Percentiles rank a stretch among this genome's conserved stretches.
phyloP scores from a whole-genome alignment of 2,888 invertebrate genomes.

The Callosobruchus maculatus region DNA sequence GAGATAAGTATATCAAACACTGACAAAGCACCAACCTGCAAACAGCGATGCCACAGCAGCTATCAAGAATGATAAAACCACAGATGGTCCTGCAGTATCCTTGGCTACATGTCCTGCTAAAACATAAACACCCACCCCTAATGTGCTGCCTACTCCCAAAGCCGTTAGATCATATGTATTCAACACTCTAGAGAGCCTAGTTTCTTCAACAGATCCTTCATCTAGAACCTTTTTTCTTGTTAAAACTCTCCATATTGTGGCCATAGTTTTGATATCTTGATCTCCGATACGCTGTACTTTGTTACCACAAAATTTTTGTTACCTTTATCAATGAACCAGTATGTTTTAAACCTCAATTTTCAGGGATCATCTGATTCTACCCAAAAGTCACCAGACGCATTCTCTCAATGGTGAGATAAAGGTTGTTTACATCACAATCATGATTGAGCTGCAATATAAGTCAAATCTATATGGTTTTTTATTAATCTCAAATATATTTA shows the following conservation, averaged over 20 bases:
- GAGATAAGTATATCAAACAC: no score
- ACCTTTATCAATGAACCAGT: not conserved
- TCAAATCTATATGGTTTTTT: not conserved
- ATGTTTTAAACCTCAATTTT: no score
- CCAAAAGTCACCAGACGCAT: no score
- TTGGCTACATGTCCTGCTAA: conserved; percentile 80
- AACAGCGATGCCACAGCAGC: conserved; percentile 86
- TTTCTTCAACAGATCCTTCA: conserved; percentile 40
- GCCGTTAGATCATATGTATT: conserved; percentile 79
- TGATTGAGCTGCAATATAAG: not conserved
- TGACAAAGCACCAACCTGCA: conserved; percentile 67
- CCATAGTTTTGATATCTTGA: conserved; percentile 23
- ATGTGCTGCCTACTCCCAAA: conserved; percentile 75
- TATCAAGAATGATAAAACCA: conserved; percentile 78
- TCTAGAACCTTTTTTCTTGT: conserved; percentile 43
- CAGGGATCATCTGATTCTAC: no score
- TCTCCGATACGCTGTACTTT: no score
- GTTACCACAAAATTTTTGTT: no score
- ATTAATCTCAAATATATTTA: not conserved
- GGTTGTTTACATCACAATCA: not conserved
- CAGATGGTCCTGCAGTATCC: conserved; percentile 78
- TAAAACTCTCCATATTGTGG: conserved; percentile 38
- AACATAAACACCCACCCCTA: conserved; percentile 90
- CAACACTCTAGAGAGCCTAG: conserved; percentile 64
- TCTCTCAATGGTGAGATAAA: not conserved